Conservation (phyloP, 2,113 vertebrate genomes). For the Sylvilagus bachmani region DNA sequence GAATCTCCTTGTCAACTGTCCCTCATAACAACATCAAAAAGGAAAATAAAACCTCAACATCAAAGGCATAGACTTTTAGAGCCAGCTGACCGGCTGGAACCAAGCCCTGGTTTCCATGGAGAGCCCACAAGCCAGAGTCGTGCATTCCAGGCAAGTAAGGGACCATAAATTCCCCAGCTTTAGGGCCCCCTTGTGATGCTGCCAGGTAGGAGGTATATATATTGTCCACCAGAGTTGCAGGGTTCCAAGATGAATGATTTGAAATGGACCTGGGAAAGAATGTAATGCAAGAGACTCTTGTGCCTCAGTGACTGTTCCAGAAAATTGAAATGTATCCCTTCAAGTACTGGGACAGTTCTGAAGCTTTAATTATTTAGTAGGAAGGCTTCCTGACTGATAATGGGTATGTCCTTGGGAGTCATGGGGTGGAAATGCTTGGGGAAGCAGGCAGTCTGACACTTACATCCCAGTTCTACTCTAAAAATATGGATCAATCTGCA, state of each 20-base stretch:
- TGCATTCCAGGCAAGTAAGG: not conserved
- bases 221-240: constrained; percentile 25
- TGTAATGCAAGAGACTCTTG: not conserved
- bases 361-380: constrained; percentile 73
- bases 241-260: not conserved
- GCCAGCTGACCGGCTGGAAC: constrained; percentile 26
- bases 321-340: constrained; percentile 56
- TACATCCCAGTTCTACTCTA: constrained; percentile 31
- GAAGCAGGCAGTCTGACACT: not conserved
- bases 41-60: constrained; percentile 73
- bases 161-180: constrained; percentile 60
- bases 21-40: constrained; percentile 49
- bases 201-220: constrained; percentile 42
- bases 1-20: constrained; percentile 70
- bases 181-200: not conserved
- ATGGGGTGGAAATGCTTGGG: constrained; percentile 14
- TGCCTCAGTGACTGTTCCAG: constrained; percentile 40
- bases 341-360: not conserved
- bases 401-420: not conserved
- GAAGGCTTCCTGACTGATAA: constrained; percentile 43
- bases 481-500: constrained; percentile 8
- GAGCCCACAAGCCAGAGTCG: not conserved
- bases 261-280: not conserved
- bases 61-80: constrained; percentile 67
- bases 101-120: constrained; percentile 33